These are phyloP conservation scores for Rhabdophis nuchalis DNA, from an alignment of 2,797 vertebrate species.

Conservation along the genomic window DNA sequence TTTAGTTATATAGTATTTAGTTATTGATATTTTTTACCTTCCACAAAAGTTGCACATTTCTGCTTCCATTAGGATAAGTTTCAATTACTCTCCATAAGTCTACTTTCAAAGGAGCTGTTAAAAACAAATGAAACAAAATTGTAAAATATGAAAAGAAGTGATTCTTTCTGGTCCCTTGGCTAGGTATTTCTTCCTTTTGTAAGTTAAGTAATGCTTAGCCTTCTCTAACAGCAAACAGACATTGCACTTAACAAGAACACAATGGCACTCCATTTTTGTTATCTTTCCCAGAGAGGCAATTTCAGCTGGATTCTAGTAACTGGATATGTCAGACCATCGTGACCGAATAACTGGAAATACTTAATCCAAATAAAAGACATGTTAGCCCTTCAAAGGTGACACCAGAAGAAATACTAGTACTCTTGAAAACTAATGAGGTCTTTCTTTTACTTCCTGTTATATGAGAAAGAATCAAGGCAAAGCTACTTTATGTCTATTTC, in stretches of 20 bases:
- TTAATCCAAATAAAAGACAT: background rate
- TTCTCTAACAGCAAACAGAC: background rate
- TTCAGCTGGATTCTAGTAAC: background rate
- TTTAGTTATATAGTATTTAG: too few relatives aligned
- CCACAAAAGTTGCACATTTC: slow-evolving; percentile 67
- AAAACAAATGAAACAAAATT: slow-evolving; percentile 15
- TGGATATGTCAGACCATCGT: background rate
- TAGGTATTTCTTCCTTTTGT: background rate
- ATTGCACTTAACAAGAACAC: background rate
- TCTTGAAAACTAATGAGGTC: background rate
- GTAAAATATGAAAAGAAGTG: slow-evolving; percentile 5
- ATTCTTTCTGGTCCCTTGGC: too few relatives aligned
- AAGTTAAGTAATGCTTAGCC: background rate
- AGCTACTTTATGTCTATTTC: background rate
- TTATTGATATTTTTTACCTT: slow-evolving; percentile 63
- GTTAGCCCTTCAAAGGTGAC: background rate
- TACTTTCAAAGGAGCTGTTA: slow-evolving; percentile 59
- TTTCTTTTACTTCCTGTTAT: background rate
- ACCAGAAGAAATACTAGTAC: background rate
- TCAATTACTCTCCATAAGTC: slow-evolving; percentile 72
- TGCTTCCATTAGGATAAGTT: slow-evolving; percentile 30
- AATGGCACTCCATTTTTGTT: background rate
- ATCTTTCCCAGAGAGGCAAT: background rate
- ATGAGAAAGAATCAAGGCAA: background rate
- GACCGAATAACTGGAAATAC: background rate